Conservation (phyloP, 2,888 invertebrate genomes). For the Oasisia sp. region DNA sequence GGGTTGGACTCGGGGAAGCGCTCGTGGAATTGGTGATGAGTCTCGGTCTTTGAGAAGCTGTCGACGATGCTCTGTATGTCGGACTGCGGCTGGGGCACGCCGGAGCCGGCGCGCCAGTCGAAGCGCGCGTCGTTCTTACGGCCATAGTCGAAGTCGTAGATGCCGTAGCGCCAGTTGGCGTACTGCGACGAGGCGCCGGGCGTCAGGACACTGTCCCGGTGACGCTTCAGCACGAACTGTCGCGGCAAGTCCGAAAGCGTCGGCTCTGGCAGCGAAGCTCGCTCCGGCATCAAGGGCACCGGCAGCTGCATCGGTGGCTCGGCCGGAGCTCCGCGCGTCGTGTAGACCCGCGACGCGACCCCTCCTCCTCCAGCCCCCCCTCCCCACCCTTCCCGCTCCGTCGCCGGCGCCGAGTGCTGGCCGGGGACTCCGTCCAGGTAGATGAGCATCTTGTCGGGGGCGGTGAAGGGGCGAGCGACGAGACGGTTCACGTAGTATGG, state of each 20-base stretch:
- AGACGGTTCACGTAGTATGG: not conserved
- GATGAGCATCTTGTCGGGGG: constrained; percentile 13
- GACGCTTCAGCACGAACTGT: not conserved
- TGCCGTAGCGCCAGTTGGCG: not conserved
- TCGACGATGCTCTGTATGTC: constrained; percentile 56
- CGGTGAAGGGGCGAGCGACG: not conserved
- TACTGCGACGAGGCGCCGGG: not conserved
- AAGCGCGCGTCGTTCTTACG: constrained; percentile 51
- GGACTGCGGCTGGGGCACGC: constrained; percentile 55
- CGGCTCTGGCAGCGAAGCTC: too few relatives aligned
- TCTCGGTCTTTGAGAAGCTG: constrained; percentile 55
- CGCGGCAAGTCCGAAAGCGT: not conserved
- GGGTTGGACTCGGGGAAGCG: constrained; percentile 56
- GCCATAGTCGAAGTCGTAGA: constrained; percentile 8
- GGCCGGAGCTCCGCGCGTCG: constrained; percentile 49
- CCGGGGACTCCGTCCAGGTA: not conserved
- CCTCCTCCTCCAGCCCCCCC: too few relatives aligned
- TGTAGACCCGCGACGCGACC: constrained; percentile 46
- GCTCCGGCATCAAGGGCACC: constrained; percentile 25
- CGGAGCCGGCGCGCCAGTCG: constrained; percentile 55
- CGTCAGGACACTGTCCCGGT: not conserved
- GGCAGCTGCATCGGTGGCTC: constrained; percentile 45
- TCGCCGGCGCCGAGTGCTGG: not conserved
- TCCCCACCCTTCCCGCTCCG: not conserved
- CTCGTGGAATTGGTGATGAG: constrained; percentile 52